Base-by-base conservation (phyloP, 2,113 vertebrate species). In the Oophaga pumilio region DNA sequence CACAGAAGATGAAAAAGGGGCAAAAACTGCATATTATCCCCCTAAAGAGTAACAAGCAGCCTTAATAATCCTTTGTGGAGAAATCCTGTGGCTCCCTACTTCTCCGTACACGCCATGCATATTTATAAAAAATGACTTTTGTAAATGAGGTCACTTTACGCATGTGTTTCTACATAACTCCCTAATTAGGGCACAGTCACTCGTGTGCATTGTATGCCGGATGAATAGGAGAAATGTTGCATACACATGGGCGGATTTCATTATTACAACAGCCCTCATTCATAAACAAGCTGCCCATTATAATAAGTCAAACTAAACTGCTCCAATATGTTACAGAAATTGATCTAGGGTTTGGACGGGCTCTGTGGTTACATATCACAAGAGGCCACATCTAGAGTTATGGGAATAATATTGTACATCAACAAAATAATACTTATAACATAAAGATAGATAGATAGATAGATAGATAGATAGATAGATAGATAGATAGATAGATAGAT, bases 21-120 rank as follows among this genome's bases (percentile, higher is more conserved):
- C 33, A 49, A 82, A 76, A 84, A n/a, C 71, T 92, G 92, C 91
- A 95, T 94, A 91, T 94, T 92, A 96, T 91, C 91, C 85, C 11
- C 89, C 91, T 89, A 88, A 82, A 86, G 79, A 89, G 73, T 91
- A 92, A 90, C 87, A 56, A 83, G 66, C 76, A 90, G 89, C 90
- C 78, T 87, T 89, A 91, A 91, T 50, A 89, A 91, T 82, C 28
- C 22, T 82, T 90, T 90, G 88, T 74, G 82, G 24, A 83, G 77
- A 90, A 90, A 91, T 86, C 90, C 73, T 84, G 88, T 89, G 84
- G 90, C 89, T 92, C 49, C 6, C 59, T 92, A 13, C 88, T 88
- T 90, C 66, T 76, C 88, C 80, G 88, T 91, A 92, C 71, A 50
- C 15, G 24, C 18, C 69, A 68, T 88, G 49, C 81, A 83, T 78